Conservation (phyloP, 2,888 invertebrate genomes). For the Megalurothrips usitatus region DNA sequence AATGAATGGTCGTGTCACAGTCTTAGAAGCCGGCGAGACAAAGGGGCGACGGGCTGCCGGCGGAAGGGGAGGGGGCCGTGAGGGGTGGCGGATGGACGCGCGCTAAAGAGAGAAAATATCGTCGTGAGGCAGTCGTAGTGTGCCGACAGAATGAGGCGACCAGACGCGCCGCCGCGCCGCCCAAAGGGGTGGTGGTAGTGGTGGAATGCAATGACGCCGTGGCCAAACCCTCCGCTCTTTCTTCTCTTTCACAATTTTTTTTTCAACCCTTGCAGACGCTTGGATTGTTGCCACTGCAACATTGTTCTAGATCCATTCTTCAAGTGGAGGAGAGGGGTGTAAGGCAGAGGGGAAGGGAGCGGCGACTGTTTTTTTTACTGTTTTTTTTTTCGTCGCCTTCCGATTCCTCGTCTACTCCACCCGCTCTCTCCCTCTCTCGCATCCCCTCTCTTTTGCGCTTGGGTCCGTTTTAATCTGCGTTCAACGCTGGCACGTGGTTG, state of each 20-base stretch:
- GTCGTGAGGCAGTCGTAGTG: not conserved
- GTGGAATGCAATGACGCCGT: constrained; percentile 8
- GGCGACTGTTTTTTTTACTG: not conserved
- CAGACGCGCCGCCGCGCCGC: not conserved
- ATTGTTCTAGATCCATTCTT: constrained; percentile 25
- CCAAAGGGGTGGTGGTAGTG: not conserved
- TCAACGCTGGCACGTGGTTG: not conserved
- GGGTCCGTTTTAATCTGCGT: not conserved
- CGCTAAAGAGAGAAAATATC: not conserved
- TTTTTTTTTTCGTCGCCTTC: not conserved
- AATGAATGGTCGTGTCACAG: constrained; percentile 11
- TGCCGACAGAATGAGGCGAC: not conserved
- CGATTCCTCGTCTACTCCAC: not conserved
- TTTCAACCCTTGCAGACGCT: not conserved
- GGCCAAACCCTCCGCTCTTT: not conserved
- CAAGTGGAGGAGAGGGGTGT: constrained; percentile 1
- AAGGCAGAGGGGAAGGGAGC: not conserved
- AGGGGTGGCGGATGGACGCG: not conserved
- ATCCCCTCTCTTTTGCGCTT: not conserved
- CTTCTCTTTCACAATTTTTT: not conserved
- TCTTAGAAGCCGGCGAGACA: not conserved
- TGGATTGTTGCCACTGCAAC: constrained; percentile 26
- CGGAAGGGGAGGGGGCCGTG: not conserved
- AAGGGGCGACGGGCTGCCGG: not conserved
- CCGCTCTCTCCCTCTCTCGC: not conserved